Evolutionary conservation across 1,140 invertebrate genomes (phyloP).

Genomic region (Calliphora vicina): DNA sequence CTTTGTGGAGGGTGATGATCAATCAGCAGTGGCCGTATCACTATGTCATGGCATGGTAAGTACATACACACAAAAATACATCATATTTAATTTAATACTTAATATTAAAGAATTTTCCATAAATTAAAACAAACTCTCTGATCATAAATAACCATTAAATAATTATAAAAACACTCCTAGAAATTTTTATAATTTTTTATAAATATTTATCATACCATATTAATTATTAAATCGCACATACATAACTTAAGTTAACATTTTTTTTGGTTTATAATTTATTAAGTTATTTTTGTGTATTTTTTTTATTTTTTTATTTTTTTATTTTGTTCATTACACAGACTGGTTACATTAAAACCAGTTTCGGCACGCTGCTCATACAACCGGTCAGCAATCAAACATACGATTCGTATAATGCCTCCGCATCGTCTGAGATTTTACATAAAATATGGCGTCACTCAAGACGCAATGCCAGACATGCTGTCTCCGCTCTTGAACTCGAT

Average conservation of each 20-base stretch:
- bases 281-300: no score
- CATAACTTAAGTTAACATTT: no score
- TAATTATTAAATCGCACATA: no score
- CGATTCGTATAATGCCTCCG: constrained; percentile 18
- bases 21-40: constrained; percentile 73
- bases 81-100: constrained; percentile 34
- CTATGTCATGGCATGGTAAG: constrained; percentile 80
- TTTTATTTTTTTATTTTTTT: no score
- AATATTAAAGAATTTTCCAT: background rate
- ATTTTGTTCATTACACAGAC: constrained; percentile 63
- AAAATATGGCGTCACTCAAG: constrained; percentile 56
- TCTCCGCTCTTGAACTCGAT: constrained; percentile 45
- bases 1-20: constrained; percentile 70
- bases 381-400: constrained; percentile 66
- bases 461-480: constrained; percentile 58
- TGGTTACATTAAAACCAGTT: constrained; percentile 71
- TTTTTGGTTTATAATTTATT: no score
- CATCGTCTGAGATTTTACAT: constrained; percentile 50
- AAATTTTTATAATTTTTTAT: background rate
- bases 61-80: constrained; percentile 21
- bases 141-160: no score
- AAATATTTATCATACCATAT: background rate
- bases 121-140: no score
- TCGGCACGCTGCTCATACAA: constrained; percentile 72
- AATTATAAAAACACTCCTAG: background rate